Evolutionary conservation across 1,140 invertebrate genomes (phyloP).

Genomic region (Euborellia annulipes): DNA sequence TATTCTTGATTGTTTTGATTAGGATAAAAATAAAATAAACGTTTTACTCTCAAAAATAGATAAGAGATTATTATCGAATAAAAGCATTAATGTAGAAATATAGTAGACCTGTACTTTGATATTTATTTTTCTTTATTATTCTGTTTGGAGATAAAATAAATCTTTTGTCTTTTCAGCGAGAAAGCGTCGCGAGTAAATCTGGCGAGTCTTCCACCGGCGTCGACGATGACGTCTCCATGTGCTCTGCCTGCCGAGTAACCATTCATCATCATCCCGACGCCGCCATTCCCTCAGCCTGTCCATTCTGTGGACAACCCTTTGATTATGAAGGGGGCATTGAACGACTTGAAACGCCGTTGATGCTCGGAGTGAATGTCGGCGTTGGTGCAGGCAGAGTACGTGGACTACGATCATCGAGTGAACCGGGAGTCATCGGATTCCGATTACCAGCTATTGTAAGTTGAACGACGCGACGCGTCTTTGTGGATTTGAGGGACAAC

Average conservation of each 20-base stretch:
- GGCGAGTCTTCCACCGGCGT: conserved; percentile 4
- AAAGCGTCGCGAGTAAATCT: conserved; percentile 3
- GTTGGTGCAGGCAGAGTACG: conserved; percentile 16
- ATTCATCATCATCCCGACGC: conserved; percentile 11
- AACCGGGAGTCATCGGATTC: conserved; percentile 17
- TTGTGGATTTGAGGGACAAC: too few species aligned
- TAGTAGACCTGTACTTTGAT: too few species aligned
- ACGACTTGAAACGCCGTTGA: not conserved
- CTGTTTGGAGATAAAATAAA: not conserved
- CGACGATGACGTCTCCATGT: conserved; percentile 15
- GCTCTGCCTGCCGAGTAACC: conserved; percentile 16
- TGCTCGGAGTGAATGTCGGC: conserved; percentile 10
- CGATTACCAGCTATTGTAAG: conserved; percentile 22
- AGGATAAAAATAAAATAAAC: too few species aligned
- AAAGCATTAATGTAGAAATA: too few species aligned
- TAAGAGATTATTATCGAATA: too few species aligned
- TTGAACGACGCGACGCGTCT: too few species aligned
- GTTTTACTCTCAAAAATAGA: too few species aligned
- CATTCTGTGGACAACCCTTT: conserved; percentile 18
- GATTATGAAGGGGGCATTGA: not conserved
- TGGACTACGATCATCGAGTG: conserved; percentile 18
- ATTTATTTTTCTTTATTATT: not conserved
- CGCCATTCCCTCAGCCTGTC: conserved; percentile 9
- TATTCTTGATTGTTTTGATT: too few species aligned
- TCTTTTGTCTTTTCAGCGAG: conserved; percentile 6